A percentile compares a stretch with the other conserved stretches of the same genome.
These are phyloP conservation scores for Trichechus manatus DNA, from an alignment of 2,113 vertebrate genomes.

Conservation along the genomic window DNA sequence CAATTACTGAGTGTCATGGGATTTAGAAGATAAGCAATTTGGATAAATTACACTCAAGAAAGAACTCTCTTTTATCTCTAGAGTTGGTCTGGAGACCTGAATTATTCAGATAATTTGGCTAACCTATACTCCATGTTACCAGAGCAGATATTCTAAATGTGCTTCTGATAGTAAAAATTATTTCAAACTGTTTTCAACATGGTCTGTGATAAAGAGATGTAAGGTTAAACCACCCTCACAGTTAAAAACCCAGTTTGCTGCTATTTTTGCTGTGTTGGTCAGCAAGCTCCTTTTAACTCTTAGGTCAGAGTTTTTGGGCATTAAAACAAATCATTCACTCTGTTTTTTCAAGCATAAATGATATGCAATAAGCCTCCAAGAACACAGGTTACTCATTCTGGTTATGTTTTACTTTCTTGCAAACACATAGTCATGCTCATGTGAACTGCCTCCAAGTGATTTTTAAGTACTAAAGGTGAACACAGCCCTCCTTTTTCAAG, in stretches of 20 bases:
- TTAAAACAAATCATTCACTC: constrained; percentile 83
- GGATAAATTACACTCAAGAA: constrained; percentile 61
- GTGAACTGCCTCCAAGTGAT: constrained; percentile 79
- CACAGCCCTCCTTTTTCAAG: constrained; percentile 76
- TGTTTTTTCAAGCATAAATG: constrained; percentile 80
- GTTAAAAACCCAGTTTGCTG: constrained; percentile 68
- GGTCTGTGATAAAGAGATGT: constrained; percentile 55
- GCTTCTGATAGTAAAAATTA: constrained; percentile 49
- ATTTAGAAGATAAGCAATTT: constrained; percentile 65
- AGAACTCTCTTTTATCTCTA: constrained; percentile 17
- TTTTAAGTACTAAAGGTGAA: constrained; percentile 84
- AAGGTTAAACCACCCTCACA: constrained; percentile 56
- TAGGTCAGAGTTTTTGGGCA: constrained; percentile 72
- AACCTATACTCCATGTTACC: not conserved
- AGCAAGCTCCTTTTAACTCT: constrained; percentile 73
- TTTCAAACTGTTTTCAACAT: constrained; percentile 74
- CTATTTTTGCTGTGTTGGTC: constrained; percentile 74
- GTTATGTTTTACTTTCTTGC: constrained; percentile 79
- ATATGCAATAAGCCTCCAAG: constrained; percentile 69
- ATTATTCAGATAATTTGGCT: constrained; percentile 28
- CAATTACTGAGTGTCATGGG: constrained; percentile 41
- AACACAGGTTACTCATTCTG: constrained; percentile 78
- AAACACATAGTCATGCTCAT: constrained; percentile 74
- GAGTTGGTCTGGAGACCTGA: not conserved
- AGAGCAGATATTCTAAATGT: constrained; percentile 43